These are phyloP conservation scores for Porites australiensis DNA, from an alignment of 64 coral and sea anemone genomes.

Conservation along the genomic window DNA sequence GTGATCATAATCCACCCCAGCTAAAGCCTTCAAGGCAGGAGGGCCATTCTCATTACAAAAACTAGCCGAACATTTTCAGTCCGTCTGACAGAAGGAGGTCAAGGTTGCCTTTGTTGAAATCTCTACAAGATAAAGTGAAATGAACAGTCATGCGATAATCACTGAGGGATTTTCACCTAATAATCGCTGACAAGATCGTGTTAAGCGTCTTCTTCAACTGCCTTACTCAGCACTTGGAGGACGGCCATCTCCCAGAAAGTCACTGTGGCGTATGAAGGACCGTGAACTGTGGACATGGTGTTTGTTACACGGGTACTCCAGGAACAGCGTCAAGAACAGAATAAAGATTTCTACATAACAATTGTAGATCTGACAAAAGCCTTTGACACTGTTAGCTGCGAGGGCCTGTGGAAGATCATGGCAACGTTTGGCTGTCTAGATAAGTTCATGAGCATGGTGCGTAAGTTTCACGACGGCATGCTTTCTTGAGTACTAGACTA, in stretches of 20 bases:
- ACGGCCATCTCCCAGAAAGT: background rate
- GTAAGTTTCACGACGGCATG: slow-evolving; percentile 27
- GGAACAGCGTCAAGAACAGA: slow-evolving; percentile 24
- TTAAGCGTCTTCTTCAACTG: slow-evolving; percentile 8
- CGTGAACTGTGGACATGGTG: slow-evolving; percentile 6
- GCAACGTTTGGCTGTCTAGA: background rate
- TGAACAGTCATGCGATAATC: slow-evolving; percentile 11
- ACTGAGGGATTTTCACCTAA: background rate
- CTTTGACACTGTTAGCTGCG: slow-evolving; percentile 34
- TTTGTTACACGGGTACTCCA: slow-evolving; percentile 19
- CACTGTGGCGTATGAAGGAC: slow-evolving; percentile 14
- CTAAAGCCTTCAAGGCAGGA: slow-evolving; percentile 32
- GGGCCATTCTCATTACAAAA: background rate
- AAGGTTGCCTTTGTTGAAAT: background rate
- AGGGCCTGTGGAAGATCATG: slow-evolving; percentile 11
- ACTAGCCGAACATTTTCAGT: background rate
- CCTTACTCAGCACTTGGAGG: background rate
- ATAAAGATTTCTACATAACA: background rate
- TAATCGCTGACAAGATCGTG: slow-evolving; percentile 10
- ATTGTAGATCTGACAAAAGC: slow-evolving; percentile 23
- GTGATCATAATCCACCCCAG: slow-evolving; percentile 48
- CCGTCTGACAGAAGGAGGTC: background rate
- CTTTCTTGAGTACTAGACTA: slow-evolving; percentile 9
- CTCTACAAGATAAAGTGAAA: slow-evolving; percentile 11
- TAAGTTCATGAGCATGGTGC: background rate